Evolutionary conservation across 2,888 invertebrate species (phyloP).

Genomic region (Nycteola revayana): DNA sequence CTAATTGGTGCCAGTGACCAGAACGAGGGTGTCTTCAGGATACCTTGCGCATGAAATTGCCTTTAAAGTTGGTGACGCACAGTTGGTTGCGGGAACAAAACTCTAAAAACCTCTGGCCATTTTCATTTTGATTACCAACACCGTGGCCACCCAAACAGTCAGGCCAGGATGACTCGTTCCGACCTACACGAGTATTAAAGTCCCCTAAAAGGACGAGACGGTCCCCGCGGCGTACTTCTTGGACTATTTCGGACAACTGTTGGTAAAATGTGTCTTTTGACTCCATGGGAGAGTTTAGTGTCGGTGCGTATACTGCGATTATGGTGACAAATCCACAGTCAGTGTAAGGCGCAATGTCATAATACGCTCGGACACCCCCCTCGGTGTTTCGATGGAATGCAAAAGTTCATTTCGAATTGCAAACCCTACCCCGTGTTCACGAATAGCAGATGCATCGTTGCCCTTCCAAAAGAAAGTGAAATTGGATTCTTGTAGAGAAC

Average conservation of each 20-base stretch:
- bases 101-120: slow-evolving; percentile 16
- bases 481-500: slow-evolving; percentile 9
- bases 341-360: slow-evolving; percentile 9
- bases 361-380: slow-evolving; percentile 10
- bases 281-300: slow-evolving; percentile 6
- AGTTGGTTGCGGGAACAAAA: slow-evolving; percentile 11
- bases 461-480: slow-evolving; percentile 16
- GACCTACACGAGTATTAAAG: slow-evolving; percentile 9
- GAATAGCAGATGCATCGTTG: neutral
- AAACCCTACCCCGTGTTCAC: slow-evolving; percentile 18
- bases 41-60: slow-evolving; percentile 13
- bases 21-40: slow-evolving; percentile 23
- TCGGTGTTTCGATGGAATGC: slow-evolving; percentile 1
- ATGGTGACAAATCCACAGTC: slow-evolving; percentile 7
- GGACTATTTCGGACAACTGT: slow-evolving; percentile 1
- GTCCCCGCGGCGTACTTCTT: slow-evolving; percentile 3
- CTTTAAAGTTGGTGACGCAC: slow-evolving; percentile 15
- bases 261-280: slow-evolving; percentile 8
- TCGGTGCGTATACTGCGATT: slow-evolving; percentile 18
- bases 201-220: slow-evolving; percentile 8
- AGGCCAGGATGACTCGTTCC: slow-evolving; percentile 2
- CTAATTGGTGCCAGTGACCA: slow-evolving; percentile 22
- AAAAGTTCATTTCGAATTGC: slow-evolving; percentile 13
- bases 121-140: slow-evolving; percentile 15
- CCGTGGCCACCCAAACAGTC: slow-evolving; percentile 11